Evolutionary conservation across 1,140 invertebrate genomes (phyloP).

Genomic region (Meloidogyne exigua): DNA sequence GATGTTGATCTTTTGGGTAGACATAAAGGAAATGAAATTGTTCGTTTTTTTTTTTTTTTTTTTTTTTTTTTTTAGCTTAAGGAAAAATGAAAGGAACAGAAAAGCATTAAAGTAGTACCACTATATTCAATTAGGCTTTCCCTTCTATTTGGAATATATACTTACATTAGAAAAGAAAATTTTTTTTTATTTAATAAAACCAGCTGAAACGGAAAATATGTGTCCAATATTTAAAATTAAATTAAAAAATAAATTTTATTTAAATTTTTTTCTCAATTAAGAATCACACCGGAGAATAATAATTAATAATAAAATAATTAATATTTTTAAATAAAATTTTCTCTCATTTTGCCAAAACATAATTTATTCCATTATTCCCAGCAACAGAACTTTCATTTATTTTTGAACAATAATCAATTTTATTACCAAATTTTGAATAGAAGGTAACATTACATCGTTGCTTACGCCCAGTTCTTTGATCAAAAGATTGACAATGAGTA

Average conservation of each 20-base stretch:
- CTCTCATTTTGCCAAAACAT: conserved; percentile 1
- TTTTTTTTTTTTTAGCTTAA: no score
- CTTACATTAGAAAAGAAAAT: no score
- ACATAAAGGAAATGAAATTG: no score
- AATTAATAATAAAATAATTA: background rate
- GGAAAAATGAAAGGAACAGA: no score
- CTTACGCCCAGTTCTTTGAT: conserved; percentile 65
- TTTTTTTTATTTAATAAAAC: no score
- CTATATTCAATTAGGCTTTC: no score
- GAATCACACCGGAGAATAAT: background rate
- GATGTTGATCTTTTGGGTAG: no score
- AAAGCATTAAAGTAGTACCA: no score
- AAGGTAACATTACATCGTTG: conserved; percentile 44
- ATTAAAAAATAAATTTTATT: background rate
- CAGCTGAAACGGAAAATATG: no score
- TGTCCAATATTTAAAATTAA: background rate
- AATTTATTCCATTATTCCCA: background rate
- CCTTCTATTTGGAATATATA: no score
- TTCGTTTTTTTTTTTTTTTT: no score
- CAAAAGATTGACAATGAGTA: conserved; percentile 81
- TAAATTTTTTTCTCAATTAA: background rate
- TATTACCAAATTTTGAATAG: conserved; percentile 52
- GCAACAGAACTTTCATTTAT: conserved; percentile 28
- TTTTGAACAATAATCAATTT: conserved; percentile 46
- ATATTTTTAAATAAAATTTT: background rate